Evolutionary conservation across 2,797 vertebrate species (phyloP), one percentile per base, ranked within the genome.

Genomic region (Knipowitschia caucasica): DNA sequence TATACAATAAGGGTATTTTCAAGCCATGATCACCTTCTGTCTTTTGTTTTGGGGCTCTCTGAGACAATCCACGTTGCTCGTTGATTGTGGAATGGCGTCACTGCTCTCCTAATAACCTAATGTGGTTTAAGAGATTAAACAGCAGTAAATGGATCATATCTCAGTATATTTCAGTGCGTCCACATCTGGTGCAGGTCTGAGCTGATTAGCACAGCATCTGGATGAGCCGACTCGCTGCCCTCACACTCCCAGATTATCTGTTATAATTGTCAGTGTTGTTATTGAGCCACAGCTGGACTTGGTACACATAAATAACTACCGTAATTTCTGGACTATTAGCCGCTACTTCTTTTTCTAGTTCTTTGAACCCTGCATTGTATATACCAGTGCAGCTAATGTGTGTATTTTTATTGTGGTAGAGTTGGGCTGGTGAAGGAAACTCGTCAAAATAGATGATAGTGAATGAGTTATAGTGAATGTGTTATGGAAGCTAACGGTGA

Each of bases 161-260:
- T 82, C 59, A 73, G 81, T 64, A 69, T 73, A 67, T 75, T 74
- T 80, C 56, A 69, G 33, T 57, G 55, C 54, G 56, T 34, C 56
- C 76, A 69, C 81, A 85, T 85, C 81, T 85, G 84, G 63, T 73
- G 58, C 33, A 65, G 52, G 74, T 79, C 71, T 74, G 70, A 80
- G 69, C 76, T 80, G 83, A 87, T 86, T 81, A 80, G 61, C 25
- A 36, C 53, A 78, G 78, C 84, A 86, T 83, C 80, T 86, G 82
- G 81, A 77, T 38, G 34, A 59, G 58, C 67, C 49, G 73, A 54
- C 30, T 47, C 62, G 46, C 58, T 45, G 61, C 54, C 58, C 56
- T 18, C 24, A 57, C 50, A 50, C 33, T 26, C n/a, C 23, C 61
- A 71, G 70, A 81, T 83, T 64, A 74, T 44, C 42, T 63, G 38